Evolutionary conservation across 2,797 vertebrate species (phyloP).

Genomic region (Megaceryle alcyon): DNA sequence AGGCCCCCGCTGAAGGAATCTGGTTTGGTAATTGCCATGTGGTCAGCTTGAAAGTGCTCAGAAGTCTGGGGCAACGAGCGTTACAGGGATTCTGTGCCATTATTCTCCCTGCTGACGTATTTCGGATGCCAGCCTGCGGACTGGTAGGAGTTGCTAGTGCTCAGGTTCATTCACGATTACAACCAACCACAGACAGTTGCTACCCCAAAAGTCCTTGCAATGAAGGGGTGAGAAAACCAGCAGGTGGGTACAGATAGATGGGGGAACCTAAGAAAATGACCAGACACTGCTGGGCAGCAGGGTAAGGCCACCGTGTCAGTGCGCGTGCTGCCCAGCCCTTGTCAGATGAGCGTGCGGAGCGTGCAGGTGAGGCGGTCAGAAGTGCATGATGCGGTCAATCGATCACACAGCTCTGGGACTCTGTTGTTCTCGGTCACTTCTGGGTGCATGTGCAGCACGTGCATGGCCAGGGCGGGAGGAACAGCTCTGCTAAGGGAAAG

Average conservation of each 20-base stretch:
- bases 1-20: neutral
- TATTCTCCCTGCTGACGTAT: neutral
- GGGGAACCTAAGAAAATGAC: neutral
- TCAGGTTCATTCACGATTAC: neutral
- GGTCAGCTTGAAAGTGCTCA: neutral
- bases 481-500: neutral
- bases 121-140: neutral
- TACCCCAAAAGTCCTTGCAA: neutral
- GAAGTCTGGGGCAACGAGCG: neutral
- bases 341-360: too few species aligned
- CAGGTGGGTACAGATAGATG: neutral
- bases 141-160: neutral
- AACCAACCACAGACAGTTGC: neutral
- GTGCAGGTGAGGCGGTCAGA: neutral
- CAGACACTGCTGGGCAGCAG: neutral
- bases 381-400: neutral
- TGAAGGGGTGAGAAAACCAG: neutral
- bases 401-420: neutral
- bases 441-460: rapidly evolving
- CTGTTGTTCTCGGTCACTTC: neutral
- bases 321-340: too few species aligned
- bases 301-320: too few species aligned
- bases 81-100: neutral
- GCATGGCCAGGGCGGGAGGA: neutral
- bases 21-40: neutral